Conservation (phyloP, 2,888 invertebrate genomes). For the Bugulina stolonifera region DNA sequence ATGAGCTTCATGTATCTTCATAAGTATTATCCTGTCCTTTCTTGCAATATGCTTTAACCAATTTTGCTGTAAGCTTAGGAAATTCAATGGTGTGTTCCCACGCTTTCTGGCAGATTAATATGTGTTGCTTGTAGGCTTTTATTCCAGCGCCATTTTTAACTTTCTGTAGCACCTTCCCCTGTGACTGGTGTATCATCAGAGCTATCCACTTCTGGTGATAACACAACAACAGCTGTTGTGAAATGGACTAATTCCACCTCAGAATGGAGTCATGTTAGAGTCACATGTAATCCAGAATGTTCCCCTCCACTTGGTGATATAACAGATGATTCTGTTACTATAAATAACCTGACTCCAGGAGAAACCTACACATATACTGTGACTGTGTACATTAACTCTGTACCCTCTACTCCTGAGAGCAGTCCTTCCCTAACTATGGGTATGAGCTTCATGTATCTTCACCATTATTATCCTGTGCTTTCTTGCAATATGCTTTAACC, state of each 20-base stretch:
- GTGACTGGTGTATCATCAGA: neutral
- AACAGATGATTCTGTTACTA: neutral
- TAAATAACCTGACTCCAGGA: neutral
- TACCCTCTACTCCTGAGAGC: neutral
- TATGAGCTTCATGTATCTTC: too few relatives aligned
- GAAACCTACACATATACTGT: neutral
- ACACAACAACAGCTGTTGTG: neutral
- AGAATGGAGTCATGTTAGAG: neutral
- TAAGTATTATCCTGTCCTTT: too few relatives aligned
- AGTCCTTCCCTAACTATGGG: neutral
- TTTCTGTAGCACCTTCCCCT: neutral
- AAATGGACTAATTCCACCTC: neutral
- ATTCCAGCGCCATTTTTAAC: too few relatives aligned
- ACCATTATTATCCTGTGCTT: too few relatives aligned
- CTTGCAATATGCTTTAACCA: too few relatives aligned
- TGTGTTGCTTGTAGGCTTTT: too few relatives aligned
- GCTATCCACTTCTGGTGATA: neutral
- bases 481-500: too few relatives aligned
- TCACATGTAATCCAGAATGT: neutral
- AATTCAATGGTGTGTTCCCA: too few relatives aligned
- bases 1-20: too few relatives aligned
- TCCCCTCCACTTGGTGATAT: neutral
- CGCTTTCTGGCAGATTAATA: too few relatives aligned
- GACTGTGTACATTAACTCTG: neutral
- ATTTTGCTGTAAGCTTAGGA: too few relatives aligned